Conservation (phyloP, 2,113 vertebrate species). For the Zosterops japonicus region DNA sequence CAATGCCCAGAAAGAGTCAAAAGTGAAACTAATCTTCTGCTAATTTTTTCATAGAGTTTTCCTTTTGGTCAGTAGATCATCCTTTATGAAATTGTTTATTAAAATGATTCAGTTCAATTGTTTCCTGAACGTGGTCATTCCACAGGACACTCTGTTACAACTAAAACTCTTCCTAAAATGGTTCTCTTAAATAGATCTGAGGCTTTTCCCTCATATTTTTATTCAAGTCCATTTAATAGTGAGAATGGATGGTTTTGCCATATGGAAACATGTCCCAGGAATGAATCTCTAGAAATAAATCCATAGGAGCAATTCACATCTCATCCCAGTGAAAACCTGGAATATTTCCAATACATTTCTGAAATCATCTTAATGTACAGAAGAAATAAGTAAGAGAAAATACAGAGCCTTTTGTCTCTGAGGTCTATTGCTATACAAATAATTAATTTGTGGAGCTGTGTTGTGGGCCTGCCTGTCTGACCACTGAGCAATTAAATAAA, state of each 20-base stretch:
- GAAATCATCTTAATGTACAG: not conserved
- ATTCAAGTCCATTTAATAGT: not conserved
- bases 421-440: conserved; percentile 34
- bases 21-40: not conserved
- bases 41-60: not conserved
- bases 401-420: not conserved
- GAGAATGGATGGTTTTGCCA: not conserved
- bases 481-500: conserved; percentile 60
- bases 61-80: not conserved
- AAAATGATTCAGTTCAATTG: not conserved
- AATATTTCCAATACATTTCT: not conserved
- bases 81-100: not conserved
- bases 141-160: not conserved
- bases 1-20: not conserved
- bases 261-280: not conserved
- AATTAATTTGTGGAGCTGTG: conserved; percentile 38
- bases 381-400: not conserved
- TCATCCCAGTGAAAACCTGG: not conserved
- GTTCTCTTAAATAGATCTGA: not conserved
- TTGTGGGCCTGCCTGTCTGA: conserved; percentile 31
- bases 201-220: not conserved
- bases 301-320: not conserved
- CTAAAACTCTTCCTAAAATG: not conserved
- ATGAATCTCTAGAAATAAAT: not conserved
- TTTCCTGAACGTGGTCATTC: not conserved